Evolutionary conservation across 2,888 invertebrate genomes (phyloP), one percentile per base, ranked within the genome.

Genomic region (Cremastinae sp.): DNA sequence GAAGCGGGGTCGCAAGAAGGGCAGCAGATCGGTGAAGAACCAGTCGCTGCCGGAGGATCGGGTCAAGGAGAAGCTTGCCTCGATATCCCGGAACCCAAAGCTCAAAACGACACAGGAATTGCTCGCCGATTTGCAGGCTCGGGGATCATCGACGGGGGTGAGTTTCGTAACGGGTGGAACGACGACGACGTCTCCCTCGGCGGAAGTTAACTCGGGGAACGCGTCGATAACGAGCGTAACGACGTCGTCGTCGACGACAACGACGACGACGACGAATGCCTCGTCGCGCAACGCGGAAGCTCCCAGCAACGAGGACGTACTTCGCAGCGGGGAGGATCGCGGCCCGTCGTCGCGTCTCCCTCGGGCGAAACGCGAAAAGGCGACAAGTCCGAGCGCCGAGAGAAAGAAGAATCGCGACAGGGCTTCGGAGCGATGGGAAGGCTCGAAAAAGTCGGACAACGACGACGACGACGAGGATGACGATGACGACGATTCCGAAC

Each of bases 81-180:
- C 92, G 80, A 92, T 92, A 78, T 91, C 91, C 22, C 89, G 93
- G 51, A 92, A 92, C 85, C 92, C 93, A 16, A 93, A 93, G 85
- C 91, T 95, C 54, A 94, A 94, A 90, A 95, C 95, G 22, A 97
- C 96, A 0, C 94, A 95, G 86, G 96, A 97, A 89, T 90, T 97
- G 68, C 91, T 96, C 74, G 95, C 94, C 65, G 94, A 95, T 89
- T 92, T 96, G 82, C 94, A 94, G 90, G 92, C 92, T 41, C 92
- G 93, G 80, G 91, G 92, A 88, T 87, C 87, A 74, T 85, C 88
- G 83, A 82, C 88, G 87, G 78, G 78, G 80, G 68, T 80, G 70
- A 82, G 81, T 79, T 80, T 81, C 66, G 77, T 77, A 68, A 79
- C 82, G 75, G 82, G 83, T 79, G 84, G 20, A 16, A 80, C 86